A percentile compares a stretch with the other conserved stretches of the same genome.
These are phyloP conservation scores for Cirrhinus molitorella DNA, from an alignment of 2,797 vertebrate genomes.

Conservation along the genomic window DNA sequence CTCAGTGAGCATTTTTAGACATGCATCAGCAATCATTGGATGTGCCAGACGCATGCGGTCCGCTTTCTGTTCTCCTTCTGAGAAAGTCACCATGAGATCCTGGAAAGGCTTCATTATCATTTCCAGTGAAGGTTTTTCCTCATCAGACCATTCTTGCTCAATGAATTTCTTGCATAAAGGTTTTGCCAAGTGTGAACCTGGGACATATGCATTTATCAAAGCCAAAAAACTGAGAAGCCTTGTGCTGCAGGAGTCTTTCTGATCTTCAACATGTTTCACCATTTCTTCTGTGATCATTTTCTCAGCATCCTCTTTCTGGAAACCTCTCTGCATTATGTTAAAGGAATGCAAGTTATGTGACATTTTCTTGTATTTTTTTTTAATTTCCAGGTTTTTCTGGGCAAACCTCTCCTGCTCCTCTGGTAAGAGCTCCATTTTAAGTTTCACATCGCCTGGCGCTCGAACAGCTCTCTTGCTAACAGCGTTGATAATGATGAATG, in stretches of 20 bases:
- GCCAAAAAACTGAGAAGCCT: conserved; percentile 45
- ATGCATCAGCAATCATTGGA: conserved; percentile 35
- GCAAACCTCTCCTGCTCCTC: neutral
- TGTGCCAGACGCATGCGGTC: conserved; percentile 28
- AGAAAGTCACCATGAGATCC: conserved; percentile 15
- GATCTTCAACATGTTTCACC: rapidly evolving
- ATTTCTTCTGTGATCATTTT: neutral
- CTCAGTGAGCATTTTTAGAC: neutral
- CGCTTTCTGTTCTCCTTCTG: neutral
- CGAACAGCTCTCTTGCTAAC: neutral
- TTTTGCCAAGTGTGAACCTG: conserved; percentile 1
- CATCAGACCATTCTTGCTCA: rapidly evolving
- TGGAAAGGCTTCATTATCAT: neutral
- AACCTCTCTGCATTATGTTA: neutral
- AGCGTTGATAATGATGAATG: neutral
- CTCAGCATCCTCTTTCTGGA: neutral
- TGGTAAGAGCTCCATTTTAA: neutral
- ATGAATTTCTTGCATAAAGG: neutral
- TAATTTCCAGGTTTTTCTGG: neutral
- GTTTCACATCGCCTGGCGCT: neutral
- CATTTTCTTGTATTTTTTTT: neutral
- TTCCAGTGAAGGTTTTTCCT: neutral
- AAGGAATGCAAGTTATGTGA: neutral
- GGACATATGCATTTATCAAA: conserved; percentile 38
- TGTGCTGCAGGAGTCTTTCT: neutral